Base-by-base conservation (phyloP, 2,888 invertebrate species). In the Callimorpha dominula region DNA sequence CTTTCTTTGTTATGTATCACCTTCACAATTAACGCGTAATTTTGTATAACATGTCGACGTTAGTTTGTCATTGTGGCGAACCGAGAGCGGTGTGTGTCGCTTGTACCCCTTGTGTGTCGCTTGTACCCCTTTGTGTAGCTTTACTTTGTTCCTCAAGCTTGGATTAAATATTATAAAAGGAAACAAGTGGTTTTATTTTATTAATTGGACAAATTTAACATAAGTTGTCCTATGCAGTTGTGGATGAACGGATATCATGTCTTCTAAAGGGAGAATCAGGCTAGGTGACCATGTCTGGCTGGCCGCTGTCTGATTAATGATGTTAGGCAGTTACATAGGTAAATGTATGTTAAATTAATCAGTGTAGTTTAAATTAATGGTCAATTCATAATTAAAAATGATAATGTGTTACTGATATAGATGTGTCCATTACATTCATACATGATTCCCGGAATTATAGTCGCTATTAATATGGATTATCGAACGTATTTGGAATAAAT, bases 141-240 rank as follows among this genome's bases (percentile, higher is more conserved):
- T 91, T 92, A 89, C 88, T 93, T 92, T 91, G 89, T 92, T 91
- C 89, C 92, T 92, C 87, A 91, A 89, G 94, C 95, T 95, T 95
- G 87, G 81, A 94, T 89, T 93, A 93, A 94, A 95, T 83, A 80
- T 70, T 89, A 89, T 84, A 87, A 91, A 85, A 57, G n/a, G 20
- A 87, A 83, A 81, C 78, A 78, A 69, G 20, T 54, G 62, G 70
- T 87, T 87, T 91, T 77, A 86, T 86, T 90, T 50, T 6, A 20
- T 80, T 14, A 4, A 4, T 7, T 15, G 15, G 0, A 40, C 11
- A 4, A 42, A 40, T 4, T 40, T 50, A 11, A n/a, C 6, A 17
- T 31, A 1, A 31, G 4, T 17, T 49, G 49, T 49, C 8, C 1
- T 11, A 11, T 43, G 4, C 4, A 43, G 7, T 49, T 49, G 49